Conservation (phyloP, 2,888 invertebrate species). For the Leptinotarsa juncta region DNA sequence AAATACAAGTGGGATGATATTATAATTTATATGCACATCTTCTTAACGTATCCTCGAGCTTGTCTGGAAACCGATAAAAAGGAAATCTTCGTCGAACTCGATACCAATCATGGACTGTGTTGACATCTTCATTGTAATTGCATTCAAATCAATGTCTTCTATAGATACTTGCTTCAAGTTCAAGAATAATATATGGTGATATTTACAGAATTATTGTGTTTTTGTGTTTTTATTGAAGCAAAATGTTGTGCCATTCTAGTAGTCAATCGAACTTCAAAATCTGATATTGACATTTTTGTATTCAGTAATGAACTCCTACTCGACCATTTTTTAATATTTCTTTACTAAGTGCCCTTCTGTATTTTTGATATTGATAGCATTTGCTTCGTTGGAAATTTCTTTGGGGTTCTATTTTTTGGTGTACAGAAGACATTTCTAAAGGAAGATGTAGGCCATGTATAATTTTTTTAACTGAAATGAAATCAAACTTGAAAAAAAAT, state of each 20-base stretch:
- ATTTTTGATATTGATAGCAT: no score
- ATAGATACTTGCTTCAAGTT: background rate
- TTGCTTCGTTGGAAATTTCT: no score
- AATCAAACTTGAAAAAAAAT: no score
- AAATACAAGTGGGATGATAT: conserved; percentile 44
- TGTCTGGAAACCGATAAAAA: conserved; percentile 28
- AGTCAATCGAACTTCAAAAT: background rate
- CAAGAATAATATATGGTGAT: background rate
- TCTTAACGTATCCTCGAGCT: conserved; percentile 33
- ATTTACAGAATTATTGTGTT: background rate
- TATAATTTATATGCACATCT: conserved; percentile 43
- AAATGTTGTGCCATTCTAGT: background rate
- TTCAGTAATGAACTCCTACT: no score
- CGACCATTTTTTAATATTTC: no score
- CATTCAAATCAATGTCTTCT: conserved; percentile 13
- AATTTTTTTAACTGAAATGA: no score
- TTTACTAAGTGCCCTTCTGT: no score
- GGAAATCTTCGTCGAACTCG: conserved; percentile 14
- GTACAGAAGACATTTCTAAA: no score
- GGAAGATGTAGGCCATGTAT: no score
- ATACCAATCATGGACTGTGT: background rate
- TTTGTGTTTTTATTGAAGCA: background rate
- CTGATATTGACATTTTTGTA: background rate
- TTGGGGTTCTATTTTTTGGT: no score
- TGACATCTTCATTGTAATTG: conserved; percentile 21